phyloP scores from a whole-genome alignment of 2,797 vertebrate genomes.

The Danio choprae region DNA sequence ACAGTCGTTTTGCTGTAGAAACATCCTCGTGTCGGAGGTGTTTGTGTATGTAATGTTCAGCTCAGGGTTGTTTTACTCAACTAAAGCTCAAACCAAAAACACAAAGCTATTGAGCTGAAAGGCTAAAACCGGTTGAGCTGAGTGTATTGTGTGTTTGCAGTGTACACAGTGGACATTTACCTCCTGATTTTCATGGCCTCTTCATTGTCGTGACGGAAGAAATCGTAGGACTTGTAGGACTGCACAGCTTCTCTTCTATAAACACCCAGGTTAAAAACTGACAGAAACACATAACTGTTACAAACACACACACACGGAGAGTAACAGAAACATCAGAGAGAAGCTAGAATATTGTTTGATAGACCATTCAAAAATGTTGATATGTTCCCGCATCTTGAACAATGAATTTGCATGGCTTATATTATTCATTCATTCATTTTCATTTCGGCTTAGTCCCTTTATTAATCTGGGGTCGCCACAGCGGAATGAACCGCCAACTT shows the following conservation, averaged over 20 bases:
- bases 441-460: too few relatives aligned
- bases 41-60: background rate
- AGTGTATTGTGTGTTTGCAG: background rate
- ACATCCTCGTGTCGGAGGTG: background rate
- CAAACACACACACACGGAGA: background rate
- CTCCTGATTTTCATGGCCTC: conserved; percentile 97
- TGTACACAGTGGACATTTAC: conserved; percentile 75
- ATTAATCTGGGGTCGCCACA: too few relatives aligned
- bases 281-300: conserved; percentile 53
- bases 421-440: too few relatives aligned
- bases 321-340: background rate
- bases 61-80: too few relatives aligned
- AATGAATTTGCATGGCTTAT: background rate
- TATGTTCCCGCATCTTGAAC: background rate
- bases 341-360: too few relatives aligned
- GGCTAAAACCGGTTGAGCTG: too few relatives aligned
- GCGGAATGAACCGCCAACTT: too few relatives aligned
- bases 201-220: conserved; percentile 96
- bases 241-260: conserved; percentile 93
- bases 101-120: too few relatives aligned
- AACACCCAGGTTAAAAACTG: conserved; percentile 96
- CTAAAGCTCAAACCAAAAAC: too few relatives aligned
- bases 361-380: background rate
- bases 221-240: conserved; percentile 95
- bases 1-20: background rate